Evolutionary conservation across 2,113 vertebrate species (phyloP).

Genomic region (Zosterops borbonicus): DNA sequence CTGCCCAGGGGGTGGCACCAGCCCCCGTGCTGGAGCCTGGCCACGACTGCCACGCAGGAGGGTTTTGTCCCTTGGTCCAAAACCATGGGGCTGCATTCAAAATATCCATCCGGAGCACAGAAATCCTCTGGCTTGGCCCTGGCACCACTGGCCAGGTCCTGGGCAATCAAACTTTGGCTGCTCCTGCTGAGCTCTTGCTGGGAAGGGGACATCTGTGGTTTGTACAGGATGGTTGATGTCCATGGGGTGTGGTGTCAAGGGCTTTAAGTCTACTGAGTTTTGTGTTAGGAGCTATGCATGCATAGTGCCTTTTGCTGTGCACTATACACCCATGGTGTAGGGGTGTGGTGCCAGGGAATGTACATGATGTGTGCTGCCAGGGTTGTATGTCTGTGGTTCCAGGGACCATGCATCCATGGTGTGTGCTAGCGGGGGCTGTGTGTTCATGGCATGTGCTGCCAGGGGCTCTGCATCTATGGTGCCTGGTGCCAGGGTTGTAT

Average conservation of each 20-base stretch:
- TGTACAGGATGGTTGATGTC: accelerated
- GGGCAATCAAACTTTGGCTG: neutral
- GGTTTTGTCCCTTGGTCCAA: neutral
- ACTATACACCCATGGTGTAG: accelerated
- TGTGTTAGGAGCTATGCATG: neutral
- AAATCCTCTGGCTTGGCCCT: neutral
- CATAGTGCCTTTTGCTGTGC: neutral
- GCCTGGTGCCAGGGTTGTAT: too few relatives aligned
- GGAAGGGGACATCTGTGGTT: neutral
- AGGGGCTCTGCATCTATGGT: neutral
- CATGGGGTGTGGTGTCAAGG: accelerated
- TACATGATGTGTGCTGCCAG: neutral
- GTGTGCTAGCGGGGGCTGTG: neutral
- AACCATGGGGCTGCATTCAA: conserved; percentile 3
- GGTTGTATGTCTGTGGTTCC: neutral
- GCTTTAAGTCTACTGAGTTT: neutral
- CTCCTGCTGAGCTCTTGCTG: neutral
- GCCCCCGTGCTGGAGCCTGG: neutral
- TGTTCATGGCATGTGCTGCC: too few relatives aligned
- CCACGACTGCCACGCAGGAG: neutral
- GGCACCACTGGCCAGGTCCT: accelerated
- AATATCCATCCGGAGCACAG: neutral
- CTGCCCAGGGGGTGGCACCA: neutral
- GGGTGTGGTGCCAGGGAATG: neutral
- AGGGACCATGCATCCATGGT: neutral